These are phyloP conservation scores for Penaeus vannamei DNA, from an alignment of 1,140 invertebrate genomes.

Conservation along the genomic window DNA sequence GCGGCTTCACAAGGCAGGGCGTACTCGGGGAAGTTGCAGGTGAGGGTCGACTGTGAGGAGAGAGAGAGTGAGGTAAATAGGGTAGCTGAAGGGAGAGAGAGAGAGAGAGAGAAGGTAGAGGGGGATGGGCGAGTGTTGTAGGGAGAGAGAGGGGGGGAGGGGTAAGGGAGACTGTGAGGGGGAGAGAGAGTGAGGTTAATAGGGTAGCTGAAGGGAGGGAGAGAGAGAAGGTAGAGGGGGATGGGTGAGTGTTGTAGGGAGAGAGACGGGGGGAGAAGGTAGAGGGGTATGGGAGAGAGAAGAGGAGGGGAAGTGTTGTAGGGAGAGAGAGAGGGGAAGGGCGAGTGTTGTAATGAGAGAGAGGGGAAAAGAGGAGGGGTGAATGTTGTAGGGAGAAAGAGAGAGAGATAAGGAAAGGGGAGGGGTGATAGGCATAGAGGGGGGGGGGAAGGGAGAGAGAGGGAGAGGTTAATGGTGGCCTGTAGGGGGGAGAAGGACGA, in stretches of 20 bases:
- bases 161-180: constrained; percentile 54
- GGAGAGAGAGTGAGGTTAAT: neutral
- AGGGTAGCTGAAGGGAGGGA: neutral
- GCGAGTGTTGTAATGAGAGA: too few relatives aligned
- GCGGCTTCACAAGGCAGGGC: constrained; percentile 69
- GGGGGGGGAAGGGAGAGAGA: too few relatives aligned
- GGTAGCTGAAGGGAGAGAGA: neutral
- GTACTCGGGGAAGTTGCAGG: constrained; percentile 69
- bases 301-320: constrained; percentile 38
- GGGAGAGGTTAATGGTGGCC: too few relatives aligned
- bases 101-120: neutral
- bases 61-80: neutral
- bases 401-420: too few relatives aligned
- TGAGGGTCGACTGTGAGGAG: constrained; percentile 68
- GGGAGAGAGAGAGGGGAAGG: neutral
- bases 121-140: too few relatives aligned
- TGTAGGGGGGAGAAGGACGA: too few relatives aligned
- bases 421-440: too few relatives aligned
- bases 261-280: too few relatives aligned
- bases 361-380: too few relatives aligned
- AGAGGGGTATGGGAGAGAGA: neutral
- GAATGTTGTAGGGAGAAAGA: too few relatives aligned
- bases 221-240: neutral
- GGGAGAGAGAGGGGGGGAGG: too few relatives aligned
- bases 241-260: too few relatives aligned